Evolutionary conservation across 2,888 invertebrate genomes (phyloP).

Genomic region (Drosophila algonquin): DNA sequence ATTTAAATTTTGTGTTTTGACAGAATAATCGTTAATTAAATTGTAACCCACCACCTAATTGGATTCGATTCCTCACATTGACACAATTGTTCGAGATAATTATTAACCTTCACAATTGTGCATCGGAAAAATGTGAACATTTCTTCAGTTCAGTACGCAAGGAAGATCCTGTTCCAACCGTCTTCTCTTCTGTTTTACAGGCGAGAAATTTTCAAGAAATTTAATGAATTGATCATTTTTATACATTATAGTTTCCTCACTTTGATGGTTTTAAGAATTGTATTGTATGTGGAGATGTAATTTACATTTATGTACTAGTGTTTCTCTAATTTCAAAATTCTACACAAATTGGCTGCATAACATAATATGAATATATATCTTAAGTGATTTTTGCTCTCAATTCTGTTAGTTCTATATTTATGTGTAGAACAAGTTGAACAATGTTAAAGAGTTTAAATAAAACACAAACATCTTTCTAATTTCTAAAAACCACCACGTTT

Average conservation of each 20-base stretch:
- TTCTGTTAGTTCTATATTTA: slow-evolving; percentile 68
- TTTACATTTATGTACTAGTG: slow-evolving; percentile 2
- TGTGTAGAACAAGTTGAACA: slow-evolving; percentile 60
- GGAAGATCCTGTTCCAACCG: neutral
- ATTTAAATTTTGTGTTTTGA: slow-evolving; percentile 20
- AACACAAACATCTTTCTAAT: slow-evolving; percentile 63
- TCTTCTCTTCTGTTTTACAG: slow-evolving; percentile 4
- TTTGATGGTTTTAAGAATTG: slow-evolving; percentile 30
- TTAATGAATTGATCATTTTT: slow-evolving; percentile 11
- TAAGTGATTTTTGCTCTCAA: slow-evolving; percentile 72
- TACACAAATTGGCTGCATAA: slow-evolving; percentile 46
- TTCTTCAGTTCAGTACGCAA: neutral
- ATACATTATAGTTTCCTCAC: slow-evolving; percentile 13
- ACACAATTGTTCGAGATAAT: neutral
- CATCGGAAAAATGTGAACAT: neutral
- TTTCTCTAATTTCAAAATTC: slow-evolving; percentile 43
- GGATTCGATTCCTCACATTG: neutral
- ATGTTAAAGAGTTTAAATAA: slow-evolving; percentile 59
- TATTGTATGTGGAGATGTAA: slow-evolving; percentile 23
- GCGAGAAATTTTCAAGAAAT: slow-evolving; percentile 21
- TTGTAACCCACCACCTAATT: slow-evolving; percentile 1
- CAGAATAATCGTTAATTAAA: slow-evolving; percentile 12
- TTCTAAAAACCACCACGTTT: slow-evolving; percentile 41
- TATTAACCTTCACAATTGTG: neutral
- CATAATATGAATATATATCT: slow-evolving; percentile 51